Conservation (phyloP, 64 coral and sea anemone species). For the Montipora foliosa region DNA sequence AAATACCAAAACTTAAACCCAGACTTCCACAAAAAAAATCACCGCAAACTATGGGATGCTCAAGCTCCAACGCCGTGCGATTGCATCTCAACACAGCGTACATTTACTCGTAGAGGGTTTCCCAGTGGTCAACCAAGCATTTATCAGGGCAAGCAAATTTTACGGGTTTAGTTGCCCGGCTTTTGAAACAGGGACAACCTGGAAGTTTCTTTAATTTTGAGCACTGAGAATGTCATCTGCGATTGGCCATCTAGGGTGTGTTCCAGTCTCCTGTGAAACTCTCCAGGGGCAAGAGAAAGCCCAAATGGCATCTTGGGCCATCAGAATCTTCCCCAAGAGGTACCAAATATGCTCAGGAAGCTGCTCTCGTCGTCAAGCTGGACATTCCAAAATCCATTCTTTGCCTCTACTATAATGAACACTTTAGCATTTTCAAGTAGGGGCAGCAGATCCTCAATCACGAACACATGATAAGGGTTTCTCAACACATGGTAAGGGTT, state of each 20-base stretch:
- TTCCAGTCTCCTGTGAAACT: slow-evolving; percentile 61
- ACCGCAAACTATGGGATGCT: no score
- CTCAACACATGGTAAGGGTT: slow-evolving; percentile 22
- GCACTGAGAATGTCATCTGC: slow-evolving; percentile 61
- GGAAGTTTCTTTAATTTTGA: no score
- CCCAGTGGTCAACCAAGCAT: no score
- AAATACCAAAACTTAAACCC: no score
- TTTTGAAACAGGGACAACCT: no score
- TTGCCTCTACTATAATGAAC: slow-evolving; percentile 57
- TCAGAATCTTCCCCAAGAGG: slow-evolving; percentile 31
- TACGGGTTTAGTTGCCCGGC: no score
- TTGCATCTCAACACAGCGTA: no score
- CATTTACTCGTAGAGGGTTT: no score
- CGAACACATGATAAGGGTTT: background rate
- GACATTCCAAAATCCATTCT: slow-evolving; percentile 65
- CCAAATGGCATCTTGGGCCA: slow-evolving; percentile 54
- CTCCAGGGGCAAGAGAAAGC: slow-evolving; percentile 52
- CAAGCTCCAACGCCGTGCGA: no score
- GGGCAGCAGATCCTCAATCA: slow-evolving; percentile 51
- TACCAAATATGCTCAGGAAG: slow-evolving; percentile 48
- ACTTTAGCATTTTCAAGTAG: slow-evolving; percentile 16
- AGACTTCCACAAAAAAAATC: no score
- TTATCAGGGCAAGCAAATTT: no score
- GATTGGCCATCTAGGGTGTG: slow-evolving; percentile 18
- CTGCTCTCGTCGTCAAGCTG: slow-evolving; percentile 36